These are phyloP conservation scores for Eristalis tenax DNA, from an alignment of 2,888 invertebrate species.

Conservation along the genomic window DNA sequence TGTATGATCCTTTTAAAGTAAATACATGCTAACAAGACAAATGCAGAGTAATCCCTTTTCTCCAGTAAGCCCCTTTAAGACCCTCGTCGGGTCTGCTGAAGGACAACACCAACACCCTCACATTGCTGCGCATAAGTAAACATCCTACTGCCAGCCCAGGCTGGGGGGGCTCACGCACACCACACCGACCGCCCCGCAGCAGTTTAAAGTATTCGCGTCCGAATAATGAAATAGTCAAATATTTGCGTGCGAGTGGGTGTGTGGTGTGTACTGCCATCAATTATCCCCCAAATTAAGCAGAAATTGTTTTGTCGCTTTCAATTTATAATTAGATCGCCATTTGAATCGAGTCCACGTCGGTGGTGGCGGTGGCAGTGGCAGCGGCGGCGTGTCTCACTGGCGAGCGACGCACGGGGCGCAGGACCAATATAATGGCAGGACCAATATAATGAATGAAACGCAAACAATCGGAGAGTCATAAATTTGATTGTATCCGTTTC, in stretches of 20 bases:
- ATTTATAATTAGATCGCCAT: conserved; percentile 20
- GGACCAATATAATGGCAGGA: not conserved
- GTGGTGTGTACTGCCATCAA: not conserved
- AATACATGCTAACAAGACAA: not conserved
- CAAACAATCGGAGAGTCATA: conserved; percentile 3
- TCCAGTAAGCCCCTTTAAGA: not conserved
- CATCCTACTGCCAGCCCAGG: not conserved
- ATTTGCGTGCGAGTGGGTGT: conserved; percentile 17
- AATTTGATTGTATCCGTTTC: not conserved
- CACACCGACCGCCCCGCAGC: not conserved
- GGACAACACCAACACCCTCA: not conserved
- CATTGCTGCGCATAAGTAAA: not conserved
- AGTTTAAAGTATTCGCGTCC: conserved; percentile 5
- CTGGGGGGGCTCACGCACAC: not conserved
- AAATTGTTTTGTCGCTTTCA: conserved; percentile 2
- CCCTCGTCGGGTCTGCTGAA: not conserved
- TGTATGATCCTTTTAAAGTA: not conserved
- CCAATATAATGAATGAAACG: not conserved
- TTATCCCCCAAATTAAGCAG: conserved; percentile 10
- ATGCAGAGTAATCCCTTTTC: not conserved
- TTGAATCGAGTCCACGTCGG: not conserved
- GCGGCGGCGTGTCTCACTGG: not conserved
- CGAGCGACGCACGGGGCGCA: not conserved
- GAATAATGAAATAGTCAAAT: conserved; percentile 45
- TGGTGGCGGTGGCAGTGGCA: not conserved